A percentile compares a stretch with the other conserved stretches of the same genome.
These are phyloP conservation scores for Panthera uncia DNA, from an alignment of 2,113 vertebrate species.

Conservation along the genomic window DNA sequence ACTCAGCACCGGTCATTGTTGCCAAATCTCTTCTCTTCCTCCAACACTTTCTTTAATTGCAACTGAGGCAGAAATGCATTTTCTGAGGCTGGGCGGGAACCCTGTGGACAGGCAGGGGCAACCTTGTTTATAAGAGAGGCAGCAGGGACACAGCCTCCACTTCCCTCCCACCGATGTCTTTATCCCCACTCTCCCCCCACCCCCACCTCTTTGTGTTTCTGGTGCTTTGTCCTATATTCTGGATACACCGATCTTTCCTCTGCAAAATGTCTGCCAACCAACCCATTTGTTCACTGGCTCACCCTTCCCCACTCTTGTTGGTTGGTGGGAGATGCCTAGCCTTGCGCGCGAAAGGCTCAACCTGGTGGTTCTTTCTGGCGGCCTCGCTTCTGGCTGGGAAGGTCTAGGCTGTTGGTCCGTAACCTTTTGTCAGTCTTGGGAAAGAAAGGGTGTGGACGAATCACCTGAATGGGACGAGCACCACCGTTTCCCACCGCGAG, in stretches of 20 bases:
- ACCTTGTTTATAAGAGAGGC: neutral
- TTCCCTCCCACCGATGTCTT: fast-evolving
- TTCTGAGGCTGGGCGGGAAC: neutral
- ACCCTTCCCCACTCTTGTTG: neutral
- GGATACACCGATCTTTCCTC: neutral
- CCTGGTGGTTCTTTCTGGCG: neutral
- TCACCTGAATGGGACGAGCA: neutral
- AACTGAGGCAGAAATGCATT: neutral
- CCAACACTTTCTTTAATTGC: neutral
- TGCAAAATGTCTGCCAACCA: neutral
- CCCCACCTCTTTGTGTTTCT: neutral
- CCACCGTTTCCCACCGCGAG: fast-evolving
- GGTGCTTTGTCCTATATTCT: neutral
- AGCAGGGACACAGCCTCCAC: fast-evolving
- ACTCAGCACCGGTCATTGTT: conserved; percentile 17
- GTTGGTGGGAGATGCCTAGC: neutral
- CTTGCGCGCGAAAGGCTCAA: neutral
- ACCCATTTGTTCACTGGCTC: neutral
- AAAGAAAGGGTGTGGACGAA: fast-evolving
- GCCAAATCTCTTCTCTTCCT: conserved; percentile 5
- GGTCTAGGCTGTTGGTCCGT: neutral
- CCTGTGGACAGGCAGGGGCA: neutral
- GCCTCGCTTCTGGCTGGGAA: neutral
- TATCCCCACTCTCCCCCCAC: neutral
- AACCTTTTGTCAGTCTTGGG: neutral